Percentiles rank a stretch among this genome's conserved stretches.
Evolutionary conservation across 37 sponge, comb jelly and placozoan species (phyloP).

Genomic region (Aphrocallistes beatrix): DNA sequence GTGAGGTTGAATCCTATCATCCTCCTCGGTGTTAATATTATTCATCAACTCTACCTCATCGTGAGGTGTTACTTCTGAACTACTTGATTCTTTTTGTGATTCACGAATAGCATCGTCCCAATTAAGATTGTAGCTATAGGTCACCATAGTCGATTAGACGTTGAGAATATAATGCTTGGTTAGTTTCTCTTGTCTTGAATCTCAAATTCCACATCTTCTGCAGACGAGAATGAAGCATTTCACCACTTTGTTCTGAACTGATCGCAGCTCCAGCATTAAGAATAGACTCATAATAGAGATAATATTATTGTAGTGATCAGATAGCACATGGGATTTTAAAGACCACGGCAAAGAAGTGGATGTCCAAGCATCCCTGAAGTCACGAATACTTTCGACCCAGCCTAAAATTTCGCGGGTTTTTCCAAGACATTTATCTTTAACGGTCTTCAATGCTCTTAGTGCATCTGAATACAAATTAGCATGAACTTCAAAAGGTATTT

Average conservation of each 20-base stretch:
- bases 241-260: not conserved
- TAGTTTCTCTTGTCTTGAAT: slow-evolving; percentile 13
- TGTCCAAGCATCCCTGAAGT: slow-evolving; percentile 2
- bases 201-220: slow-evolving; percentile 1
- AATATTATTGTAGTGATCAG: slow-evolving; percentile 11
- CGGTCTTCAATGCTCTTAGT: slow-evolving; percentile 3
- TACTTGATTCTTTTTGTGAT: not conserved
- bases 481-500: not conserved
- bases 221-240: slow-evolving; percentile 17
- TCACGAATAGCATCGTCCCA: slow-evolving; percentile 1
- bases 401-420: slow-evolving; percentile 5
- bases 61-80: not conserved
- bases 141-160: not conserved
- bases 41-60: not conserved
- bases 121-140: slow-evolving; percentile 1
- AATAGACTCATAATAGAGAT: slow-evolving; percentile 3
- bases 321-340: not conserved
- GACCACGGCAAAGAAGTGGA: slow-evolving; percentile 2
- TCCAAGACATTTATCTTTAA: not conserved
- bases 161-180: not conserved
- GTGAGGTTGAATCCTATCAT: slow-evolving; percentile 2
- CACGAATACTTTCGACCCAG: not conserved
- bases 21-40: not conserved
- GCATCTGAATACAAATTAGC: not conserved
- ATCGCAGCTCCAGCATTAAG: not conserved